Base-by-base conservation (phyloP, 2,797 vertebrate genomes). In the Mallotus villosus region DNA sequence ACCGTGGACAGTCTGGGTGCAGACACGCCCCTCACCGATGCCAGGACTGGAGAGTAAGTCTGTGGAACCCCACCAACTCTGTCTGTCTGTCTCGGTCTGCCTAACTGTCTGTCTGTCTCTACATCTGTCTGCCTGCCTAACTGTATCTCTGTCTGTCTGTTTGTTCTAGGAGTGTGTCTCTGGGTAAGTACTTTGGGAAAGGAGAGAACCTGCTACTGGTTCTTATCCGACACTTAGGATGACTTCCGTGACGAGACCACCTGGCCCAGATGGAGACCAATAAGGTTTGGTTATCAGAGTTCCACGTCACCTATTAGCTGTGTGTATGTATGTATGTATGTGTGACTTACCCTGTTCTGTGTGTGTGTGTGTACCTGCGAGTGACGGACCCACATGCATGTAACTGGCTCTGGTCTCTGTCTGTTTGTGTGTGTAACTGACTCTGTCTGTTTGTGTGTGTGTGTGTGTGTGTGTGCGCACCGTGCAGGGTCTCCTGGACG, bases 201-300 rank as follows among this genome's bases (percentile, higher is more conserved):
- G 86, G 86, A 11, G 81, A 90, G 81, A 91, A 86, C 74, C 80
- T 90, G 67, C 86, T 93, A 74, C 88, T 94, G 76, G 91, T 94
- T 51, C 85, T 94, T 61, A 87, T 93, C 80, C 75, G 93, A 77
- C 88, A 92, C 61, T 86, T 87, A 5, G 90, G 86, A 80, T 93
- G 92, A 91, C 87, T 91, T 6, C 90, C 87, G 0, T 93, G 91
- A 92, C 90, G 91, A 78, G 92, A 93, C 84, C 93, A 94, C 72
- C 65, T 93, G 88, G 79, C 89, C 8, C 85, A 91, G 84, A 85
- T 94, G 79, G 75, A 76, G 80, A 79, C 74, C 71, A 86, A 58
- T 61, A 81, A 84, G 90, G 93, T 94, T 59, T 9, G 77, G 73
- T 21, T 0, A 9, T 8, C 63, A 58, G 27, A 51, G 25, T 32